Evolutionary conservation across 1,140 invertebrate genomes (phyloP).

Genomic region (Apis dorsata): DNA sequence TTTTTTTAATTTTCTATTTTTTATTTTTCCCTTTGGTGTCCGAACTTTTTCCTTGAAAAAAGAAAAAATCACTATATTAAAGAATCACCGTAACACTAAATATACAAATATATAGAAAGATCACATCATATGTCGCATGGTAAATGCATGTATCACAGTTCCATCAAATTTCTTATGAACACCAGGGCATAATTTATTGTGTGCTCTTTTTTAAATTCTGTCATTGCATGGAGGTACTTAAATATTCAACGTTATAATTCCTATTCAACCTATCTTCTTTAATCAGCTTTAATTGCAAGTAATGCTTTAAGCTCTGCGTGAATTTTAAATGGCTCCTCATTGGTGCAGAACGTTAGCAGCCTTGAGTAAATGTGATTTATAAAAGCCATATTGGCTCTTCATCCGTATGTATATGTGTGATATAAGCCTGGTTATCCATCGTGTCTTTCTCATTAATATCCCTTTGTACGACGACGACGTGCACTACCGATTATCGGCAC

Average conservation of each 20-base stretch:
- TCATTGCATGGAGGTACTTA: background rate
- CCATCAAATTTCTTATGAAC: constrained; percentile 6
- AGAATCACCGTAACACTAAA: background rate
- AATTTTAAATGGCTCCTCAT: constrained; percentile 11
- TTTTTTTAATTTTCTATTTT: too few relatives aligned
- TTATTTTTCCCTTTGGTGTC: too few relatives aligned
- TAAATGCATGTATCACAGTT: background rate
- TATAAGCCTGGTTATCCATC: background rate
- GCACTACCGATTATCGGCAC: constrained; percentile 11
- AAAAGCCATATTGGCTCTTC: constrained; percentile 5
- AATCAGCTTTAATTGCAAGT: constrained; percentile 33
- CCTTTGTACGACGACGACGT: background rate
- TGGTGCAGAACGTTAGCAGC: too few relatives aligned
- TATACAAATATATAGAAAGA: background rate
- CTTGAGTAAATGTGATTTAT: constrained; percentile 5
- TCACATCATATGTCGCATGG: background rate
- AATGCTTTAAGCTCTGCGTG: constrained; percentile 23
- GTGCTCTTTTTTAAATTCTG: background rate
- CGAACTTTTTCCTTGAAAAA: background rate
- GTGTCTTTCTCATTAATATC: background rate
- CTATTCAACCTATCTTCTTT: background rate
- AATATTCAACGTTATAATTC: constrained; percentile 21
- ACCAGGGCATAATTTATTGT: constrained; percentile 14
- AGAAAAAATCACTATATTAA: background rate
- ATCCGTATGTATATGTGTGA: background rate